Evolutionary conservation across 2,888 invertebrate species (phyloP).

Genomic region (Erpobdella octoculata): DNA sequence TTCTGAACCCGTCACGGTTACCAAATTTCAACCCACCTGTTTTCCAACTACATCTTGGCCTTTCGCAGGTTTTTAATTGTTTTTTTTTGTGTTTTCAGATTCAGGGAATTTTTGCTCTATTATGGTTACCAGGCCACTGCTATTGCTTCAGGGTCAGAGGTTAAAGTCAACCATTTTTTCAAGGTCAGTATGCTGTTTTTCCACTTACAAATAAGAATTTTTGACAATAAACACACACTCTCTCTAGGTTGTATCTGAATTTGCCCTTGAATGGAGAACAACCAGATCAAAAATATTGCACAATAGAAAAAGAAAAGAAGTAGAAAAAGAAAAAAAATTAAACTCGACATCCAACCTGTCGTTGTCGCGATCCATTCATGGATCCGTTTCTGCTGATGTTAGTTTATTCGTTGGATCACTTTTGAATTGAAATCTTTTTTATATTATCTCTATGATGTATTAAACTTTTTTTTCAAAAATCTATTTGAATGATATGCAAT

Average conservation of each 20-base stretch:
- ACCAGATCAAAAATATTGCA: conserved; percentile 88
- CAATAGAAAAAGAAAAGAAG: conserved; percentile 76
- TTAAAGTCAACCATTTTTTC: conserved; percentile 80
- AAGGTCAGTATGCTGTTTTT: conserved; percentile 56
- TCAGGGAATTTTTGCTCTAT: conserved; percentile 80
- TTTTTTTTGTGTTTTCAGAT: conserved; percentile 56
- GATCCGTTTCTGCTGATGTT: conserved; percentile 5
- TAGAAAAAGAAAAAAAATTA: conserved; percentile 64
- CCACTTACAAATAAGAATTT: neutral
- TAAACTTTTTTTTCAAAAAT: too few species aligned
- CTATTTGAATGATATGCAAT: too few species aligned
- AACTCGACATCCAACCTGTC: neutral
- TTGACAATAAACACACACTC: neutral
- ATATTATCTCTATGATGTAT: too few species aligned
- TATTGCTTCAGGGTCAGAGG: conserved; percentile 61
- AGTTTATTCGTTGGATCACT: too few species aligned
- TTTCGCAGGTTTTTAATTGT: neutral
- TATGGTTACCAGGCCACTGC: conserved; percentile 80
- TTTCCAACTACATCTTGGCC: too few species aligned
- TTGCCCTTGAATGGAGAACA: conserved; percentile 91
- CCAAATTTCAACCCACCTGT: neutral
- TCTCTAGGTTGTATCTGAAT: conserved; percentile 68
- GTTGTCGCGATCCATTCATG: neutral
- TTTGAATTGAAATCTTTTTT: too few species aligned
- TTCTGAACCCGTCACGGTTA: neutral